Conservation (phyloP, 2,888 invertebrate species). For the Tanytarsus gracilentus region DNA sequence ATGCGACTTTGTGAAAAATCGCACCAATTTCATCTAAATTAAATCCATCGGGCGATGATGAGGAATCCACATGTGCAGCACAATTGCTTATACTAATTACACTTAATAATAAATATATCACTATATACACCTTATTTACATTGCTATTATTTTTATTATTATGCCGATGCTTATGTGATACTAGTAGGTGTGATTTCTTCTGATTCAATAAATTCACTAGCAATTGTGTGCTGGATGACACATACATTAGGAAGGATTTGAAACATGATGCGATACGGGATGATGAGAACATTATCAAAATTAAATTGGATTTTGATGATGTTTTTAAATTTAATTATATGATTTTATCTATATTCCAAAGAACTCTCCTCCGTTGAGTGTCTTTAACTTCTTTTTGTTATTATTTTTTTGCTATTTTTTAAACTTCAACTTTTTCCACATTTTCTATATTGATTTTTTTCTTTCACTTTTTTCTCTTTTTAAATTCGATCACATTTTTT, state of each 20-base stretch:
- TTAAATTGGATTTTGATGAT: slow-evolving; percentile 16
- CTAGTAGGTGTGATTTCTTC: slow-evolving; percentile 14
- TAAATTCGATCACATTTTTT: not conserved
- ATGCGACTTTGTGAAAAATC: slow-evolving; percentile 58
- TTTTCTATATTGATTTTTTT: slow-evolving; percentile 25
- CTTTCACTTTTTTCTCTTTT: not conserved
- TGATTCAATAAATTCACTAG: slow-evolving; percentile 22
- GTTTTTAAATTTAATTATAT: not conserved
- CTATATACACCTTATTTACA: slow-evolving; percentile 28
- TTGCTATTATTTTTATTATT: not conserved
- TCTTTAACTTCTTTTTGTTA: not conserved
- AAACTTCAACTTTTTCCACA: slow-evolving; percentile 28
- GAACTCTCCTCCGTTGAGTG: not conserved
- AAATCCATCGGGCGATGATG: slow-evolving; percentile 16
- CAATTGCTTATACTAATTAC: slow-evolving; percentile 29
- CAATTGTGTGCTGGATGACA: slow-evolving; percentile 29
- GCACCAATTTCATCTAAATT: slow-evolving; percentile 26
- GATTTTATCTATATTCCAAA: not conserved
- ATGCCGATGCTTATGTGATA: slow-evolving; percentile 15
- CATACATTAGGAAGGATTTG: slow-evolving; percentile 27
- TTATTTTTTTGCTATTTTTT: slow-evolving; percentile 13
- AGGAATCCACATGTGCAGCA: slow-evolving; percentile 24
- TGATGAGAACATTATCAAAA: slow-evolving; percentile 29
- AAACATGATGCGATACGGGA: slow-evolving; percentile 26
- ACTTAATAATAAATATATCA: slow-evolving; percentile 29